Evolutionary conservation across 2,797 vertebrate genomes (phyloP).

Genomic region (Phaenicophaeus curvirostris): DNA sequence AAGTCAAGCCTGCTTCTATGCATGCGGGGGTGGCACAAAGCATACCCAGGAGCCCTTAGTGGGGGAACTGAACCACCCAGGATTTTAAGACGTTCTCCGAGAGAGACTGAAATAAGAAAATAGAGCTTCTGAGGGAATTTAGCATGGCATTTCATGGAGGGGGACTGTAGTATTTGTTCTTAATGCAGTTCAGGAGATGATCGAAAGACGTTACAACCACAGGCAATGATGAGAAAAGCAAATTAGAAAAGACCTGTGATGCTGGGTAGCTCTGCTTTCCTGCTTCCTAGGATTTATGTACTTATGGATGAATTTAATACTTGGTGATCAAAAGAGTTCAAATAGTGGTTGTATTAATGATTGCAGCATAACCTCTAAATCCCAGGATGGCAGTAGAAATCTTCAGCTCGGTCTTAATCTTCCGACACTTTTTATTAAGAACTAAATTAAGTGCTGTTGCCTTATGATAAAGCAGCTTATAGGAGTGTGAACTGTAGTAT

Average conservation of each 20-base stretch:
- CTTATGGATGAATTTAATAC: conserved; percentile 60
- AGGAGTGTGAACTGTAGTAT: background rate
- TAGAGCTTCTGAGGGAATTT: background rate
- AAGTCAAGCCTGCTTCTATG: background rate
- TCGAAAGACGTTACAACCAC: background rate
- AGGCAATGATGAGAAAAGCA: conserved; percentile 19
- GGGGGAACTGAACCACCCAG: background rate
- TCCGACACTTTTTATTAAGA: conserved; percentile 58
- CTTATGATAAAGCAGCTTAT: conserved; percentile 37
- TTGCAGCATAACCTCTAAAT: conserved; percentile 65
- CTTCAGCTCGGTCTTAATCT: conserved; percentile 62
- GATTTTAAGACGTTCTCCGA: background rate
- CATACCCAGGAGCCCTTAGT: background rate
- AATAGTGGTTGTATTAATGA: conserved; percentile 66
- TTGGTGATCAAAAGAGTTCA: conserved; percentile 65
- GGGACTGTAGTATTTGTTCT: background rate
- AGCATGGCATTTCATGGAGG: background rate
- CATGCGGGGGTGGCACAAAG: background rate
- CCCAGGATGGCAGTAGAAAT: conserved; percentile 63
- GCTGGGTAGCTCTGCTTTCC: conserved; percentile 1
- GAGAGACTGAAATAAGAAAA: background rate
- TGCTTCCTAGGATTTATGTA: conserved; percentile 60
- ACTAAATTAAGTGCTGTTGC: conserved; percentile 61
- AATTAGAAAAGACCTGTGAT: background rate
- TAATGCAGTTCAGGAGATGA: background rate